Base-by-base conservation (phyloP, 2,888 invertebrate genomes). In the Epirrhoe alternata region DNA sequence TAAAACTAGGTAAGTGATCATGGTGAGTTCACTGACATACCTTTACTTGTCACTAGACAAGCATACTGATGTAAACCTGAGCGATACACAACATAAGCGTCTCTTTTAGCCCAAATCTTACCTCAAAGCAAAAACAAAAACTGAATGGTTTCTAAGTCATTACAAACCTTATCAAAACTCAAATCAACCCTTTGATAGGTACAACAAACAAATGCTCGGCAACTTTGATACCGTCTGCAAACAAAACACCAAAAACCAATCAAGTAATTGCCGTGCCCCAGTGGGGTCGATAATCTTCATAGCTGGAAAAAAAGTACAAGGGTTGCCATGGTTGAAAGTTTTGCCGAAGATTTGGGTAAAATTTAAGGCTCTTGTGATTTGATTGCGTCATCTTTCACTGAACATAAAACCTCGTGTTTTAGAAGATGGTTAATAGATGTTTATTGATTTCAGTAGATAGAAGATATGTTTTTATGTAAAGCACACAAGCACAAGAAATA, bases 211-310 rank as follows among this genome's bases (percentile, higher is more conserved):
- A 59, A 60, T 60, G 59, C 66, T 55, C 57, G 45, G 57, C 57
- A 64, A 65, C 68, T 71, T 70, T 69, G 62, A 64, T 64, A 67
- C 60, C 49, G 61, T 64, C 60, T 42, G 51, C 80, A 86, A 86
- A 88, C 87, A 89, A 86, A 87, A 86, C 87, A 86, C 80, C 83
- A 82, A 85, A 88, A 89, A 86, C 86, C 91, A 92, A 92, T 92
- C 91, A 89, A 86, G 90, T 92, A 92, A 92, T 92, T 90, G 87
- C 78, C 67, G 56, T 69, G 71, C 74, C 71, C 69, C 71, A 68
- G 53, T 76, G 74, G 78, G 77, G 77, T 82, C 86, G 88, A 88
- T 90, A 87, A 86, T 88, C 87, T 87, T 87, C 83, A 83, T 83
- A 84, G 84, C 74, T 67, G 72, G 73, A 68, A 72, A 72, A 72